Conservation (phyloP, 2,888 invertebrate species). For the Catocala nupta region DNA sequence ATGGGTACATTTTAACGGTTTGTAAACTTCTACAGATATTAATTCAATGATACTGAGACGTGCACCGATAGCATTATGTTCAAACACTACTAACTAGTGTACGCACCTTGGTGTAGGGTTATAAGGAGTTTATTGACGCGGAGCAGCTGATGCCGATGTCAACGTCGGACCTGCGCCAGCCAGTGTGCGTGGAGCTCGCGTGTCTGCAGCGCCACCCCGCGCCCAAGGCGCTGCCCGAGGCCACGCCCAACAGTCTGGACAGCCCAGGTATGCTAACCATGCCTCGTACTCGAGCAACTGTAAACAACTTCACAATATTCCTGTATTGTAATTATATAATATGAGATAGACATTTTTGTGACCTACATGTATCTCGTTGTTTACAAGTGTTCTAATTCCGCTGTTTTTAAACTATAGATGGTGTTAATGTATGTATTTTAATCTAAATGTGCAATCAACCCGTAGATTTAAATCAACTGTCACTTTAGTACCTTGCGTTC, state of each 20-base stretch:
- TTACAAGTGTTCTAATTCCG: constrained; percentile 42
- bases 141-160: constrained; percentile 95
- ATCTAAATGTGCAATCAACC: constrained; percentile 32
- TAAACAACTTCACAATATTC: constrained; percentile 40
- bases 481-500: constrained; percentile 25
- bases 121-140: constrained; percentile 96
- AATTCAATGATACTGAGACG: background rate
- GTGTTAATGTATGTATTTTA: constrained; percentile 24
- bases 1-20: background rate
- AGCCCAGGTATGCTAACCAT: constrained; percentile 75
- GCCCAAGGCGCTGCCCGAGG: constrained; percentile 82
- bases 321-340: background rate
- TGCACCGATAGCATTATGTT: background rate
- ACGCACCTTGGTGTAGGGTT: constrained; percentile 88
- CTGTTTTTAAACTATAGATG: background rate
- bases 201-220: constrained; percentile 88
- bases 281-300: constrained; percentile 41
- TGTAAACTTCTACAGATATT: constrained; percentile 7
- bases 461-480: constrained; percentile 27
- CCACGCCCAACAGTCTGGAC: constrained; percentile 84
- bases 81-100: constrained; percentile 19
- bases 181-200: constrained; percentile 93
- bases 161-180: constrained; percentile 94
- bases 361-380: constrained; percentile 30
- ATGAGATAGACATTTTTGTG: no score